These are phyloP conservation scores for Furcifer pardalis DNA, from an alignment of 2,797 vertebrate genomes.

Conservation along the genomic window DNA sequence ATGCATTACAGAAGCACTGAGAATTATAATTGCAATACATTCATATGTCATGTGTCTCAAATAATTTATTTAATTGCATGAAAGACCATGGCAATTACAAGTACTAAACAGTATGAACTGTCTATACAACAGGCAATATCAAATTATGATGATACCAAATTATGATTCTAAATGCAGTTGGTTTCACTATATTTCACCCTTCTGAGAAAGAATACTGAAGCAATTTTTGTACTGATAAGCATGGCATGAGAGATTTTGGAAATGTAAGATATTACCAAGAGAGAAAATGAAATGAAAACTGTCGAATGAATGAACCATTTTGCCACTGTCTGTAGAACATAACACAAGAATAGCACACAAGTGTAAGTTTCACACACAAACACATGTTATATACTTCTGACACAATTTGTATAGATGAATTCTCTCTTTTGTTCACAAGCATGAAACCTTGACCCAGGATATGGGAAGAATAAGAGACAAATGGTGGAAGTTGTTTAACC, in stretches of 20 bases:
- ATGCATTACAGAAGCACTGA: neutral
- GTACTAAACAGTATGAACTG: slow-evolving; percentile 1
- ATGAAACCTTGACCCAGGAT: slow-evolving; percentile 29
- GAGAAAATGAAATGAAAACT: slow-evolving; percentile 34
- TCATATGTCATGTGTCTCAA: neutral
- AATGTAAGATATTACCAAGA: neutral
- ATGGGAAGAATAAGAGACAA: slow-evolving; percentile 14
- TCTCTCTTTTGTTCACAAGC: neutral
- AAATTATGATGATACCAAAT: neutral
- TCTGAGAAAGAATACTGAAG: neutral
- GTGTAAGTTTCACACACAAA: neutral
- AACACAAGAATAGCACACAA: neutral
- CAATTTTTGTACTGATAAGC: slow-evolving; percentile 3
- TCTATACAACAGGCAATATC: neutral
- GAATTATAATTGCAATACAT: neutral
- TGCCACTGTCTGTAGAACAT: neutral
- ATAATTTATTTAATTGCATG: neutral
- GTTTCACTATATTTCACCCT: neutral
- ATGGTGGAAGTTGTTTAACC: slow-evolving; percentile 18
- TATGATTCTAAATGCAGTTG: neutral
- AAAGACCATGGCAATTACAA: slow-evolving; percentile 5
- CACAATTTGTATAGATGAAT: neutral
- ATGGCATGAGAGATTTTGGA: slow-evolving; percentile 15
- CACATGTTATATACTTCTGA: neutral
- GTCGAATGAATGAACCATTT: slow-evolving; percentile 25